phyloP scores from a whole-genome alignment of 2,113 vertebrate species.

The Cynoglossus semilaevis region DNA sequence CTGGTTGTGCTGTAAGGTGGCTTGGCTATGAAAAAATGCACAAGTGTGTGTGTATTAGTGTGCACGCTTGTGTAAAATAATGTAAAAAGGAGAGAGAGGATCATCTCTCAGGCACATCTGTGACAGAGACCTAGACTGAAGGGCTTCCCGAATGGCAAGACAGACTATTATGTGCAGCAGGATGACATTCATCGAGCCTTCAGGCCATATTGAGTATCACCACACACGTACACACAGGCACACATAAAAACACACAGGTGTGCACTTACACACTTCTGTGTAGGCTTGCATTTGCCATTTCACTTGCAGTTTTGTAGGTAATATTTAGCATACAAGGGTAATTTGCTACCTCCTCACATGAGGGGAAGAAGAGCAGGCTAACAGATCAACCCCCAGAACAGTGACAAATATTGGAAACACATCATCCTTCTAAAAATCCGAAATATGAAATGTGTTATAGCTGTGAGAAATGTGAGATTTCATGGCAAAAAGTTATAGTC shows the following conservation, averaged over 20 bases:
- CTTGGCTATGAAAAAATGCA: not conserved
- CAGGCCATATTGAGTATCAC: constrained; percentile 29
- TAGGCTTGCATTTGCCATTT: constrained; percentile 1
- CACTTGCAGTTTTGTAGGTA: constrained; percentile 4
- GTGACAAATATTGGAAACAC: too few species aligned
- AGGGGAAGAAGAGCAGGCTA: constrained; percentile 39
- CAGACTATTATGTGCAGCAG: constrained; percentile 50
- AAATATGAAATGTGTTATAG: too few species aligned
- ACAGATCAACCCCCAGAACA: constrained; percentile 20
- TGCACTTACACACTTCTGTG: not conserved
- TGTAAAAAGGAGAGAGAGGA: not conserved
- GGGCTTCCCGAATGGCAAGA: constrained; percentile 43
- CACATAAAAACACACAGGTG: constrained; percentile 10
- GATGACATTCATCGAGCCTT: constrained; percentile 38
- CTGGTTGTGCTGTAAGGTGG: not conserved
- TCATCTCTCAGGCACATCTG: constrained; percentile 29
- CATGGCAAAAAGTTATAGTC: too few species aligned
- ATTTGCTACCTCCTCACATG: constrained; percentile 18
- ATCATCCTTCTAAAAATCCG: too few species aligned
- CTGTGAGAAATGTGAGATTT: too few species aligned
- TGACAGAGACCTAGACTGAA: constrained; percentile 43
- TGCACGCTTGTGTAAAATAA: not conserved
- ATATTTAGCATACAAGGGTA: not conserved
- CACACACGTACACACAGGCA: constrained; percentile 12
- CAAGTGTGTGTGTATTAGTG: not conserved